phyloP scores from a whole-genome alignment of 1,140 invertebrate genomes.

The Phymorhynchus buccinoides region DNA sequence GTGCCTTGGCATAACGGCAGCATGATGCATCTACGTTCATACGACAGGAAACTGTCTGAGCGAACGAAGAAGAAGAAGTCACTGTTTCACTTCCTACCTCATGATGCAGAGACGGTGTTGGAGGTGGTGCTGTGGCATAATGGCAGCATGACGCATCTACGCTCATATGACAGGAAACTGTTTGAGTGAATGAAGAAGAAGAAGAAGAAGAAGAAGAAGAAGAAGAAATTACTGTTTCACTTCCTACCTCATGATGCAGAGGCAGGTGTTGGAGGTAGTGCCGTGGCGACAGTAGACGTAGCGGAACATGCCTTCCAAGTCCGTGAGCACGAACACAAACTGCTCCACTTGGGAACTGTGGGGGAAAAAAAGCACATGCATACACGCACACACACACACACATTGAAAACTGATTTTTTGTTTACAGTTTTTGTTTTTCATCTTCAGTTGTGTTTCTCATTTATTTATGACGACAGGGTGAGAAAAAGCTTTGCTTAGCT shows the following conservation, averaged over 20 bases:
- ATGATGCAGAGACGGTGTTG: slow-evolving; percentile 71
- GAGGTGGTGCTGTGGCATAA: slow-evolving; percentile 82
- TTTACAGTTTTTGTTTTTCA: no score
- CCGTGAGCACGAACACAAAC: slow-evolving; percentile 95
- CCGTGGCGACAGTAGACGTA: slow-evolving; percentile 96
- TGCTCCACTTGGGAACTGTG: slow-evolving; percentile 84
- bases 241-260: slow-evolving; percentile 71
- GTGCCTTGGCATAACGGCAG: slow-evolving; percentile 88
- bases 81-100: slow-evolving; percentile 55
- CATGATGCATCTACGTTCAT: no score
- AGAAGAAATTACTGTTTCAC: background rate
- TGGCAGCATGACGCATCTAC: no score
- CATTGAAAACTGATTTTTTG: background rate
- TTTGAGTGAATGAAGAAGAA: no score
- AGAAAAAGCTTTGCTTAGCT: no score
- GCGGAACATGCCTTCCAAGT: slow-evolving; percentile 93
- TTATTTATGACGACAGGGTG: no score
- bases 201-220: no score
- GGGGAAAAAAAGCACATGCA: background rate
- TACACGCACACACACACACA: background rate
- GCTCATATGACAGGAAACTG: no score
- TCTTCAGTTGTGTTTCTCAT: no score
- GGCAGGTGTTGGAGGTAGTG: slow-evolving; percentile 69
- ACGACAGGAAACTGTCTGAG: no score
- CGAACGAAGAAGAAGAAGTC: no score